Evolutionary conservation across 2,888 invertebrate species (phyloP).

Genomic region (Steromphala cineraria): DNA sequence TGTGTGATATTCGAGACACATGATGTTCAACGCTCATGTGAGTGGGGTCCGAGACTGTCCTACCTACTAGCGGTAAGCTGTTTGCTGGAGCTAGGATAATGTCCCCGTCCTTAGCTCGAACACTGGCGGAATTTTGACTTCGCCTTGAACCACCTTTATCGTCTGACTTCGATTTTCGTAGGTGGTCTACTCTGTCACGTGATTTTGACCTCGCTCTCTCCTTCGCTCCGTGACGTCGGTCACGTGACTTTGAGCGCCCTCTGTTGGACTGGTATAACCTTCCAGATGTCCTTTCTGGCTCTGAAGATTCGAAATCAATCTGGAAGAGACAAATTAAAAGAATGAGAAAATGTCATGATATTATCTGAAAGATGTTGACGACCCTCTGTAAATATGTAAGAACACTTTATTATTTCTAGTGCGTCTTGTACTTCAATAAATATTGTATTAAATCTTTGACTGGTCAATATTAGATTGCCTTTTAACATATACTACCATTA

Average conservation of each 20-base stretch:
- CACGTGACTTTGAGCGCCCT: neutral
- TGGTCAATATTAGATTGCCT: too few relatives aligned
- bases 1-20: neutral
- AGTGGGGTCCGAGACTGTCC: neutral
- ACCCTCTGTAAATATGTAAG: too few relatives aligned
- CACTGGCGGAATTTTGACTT: neutral
- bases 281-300: neutral
- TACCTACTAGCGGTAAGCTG: neutral
- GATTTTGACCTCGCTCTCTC: constrained; percentile 25
- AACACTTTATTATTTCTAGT: too few relatives aligned
- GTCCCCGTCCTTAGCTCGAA: constrained; percentile 27
- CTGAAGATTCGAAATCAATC: neutral
- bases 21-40: neutral
- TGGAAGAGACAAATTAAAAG: neutral
- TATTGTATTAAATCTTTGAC: too few relatives aligned
- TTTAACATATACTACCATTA: too few relatives aligned
- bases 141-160: neutral
- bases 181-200: neutral
- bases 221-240: constrained; percentile 12
- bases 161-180: neutral
- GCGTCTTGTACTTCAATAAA: too few relatives aligned
- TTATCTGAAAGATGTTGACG: too few relatives aligned
- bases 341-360: too few relatives aligned
- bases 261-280: neutral
- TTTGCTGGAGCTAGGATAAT: constrained; percentile 22